A percentile compares a stretch with the other conserved stretches of the same genome.
phyloP scores from a whole-genome alignment of 2,113 vertebrate genomes.

The Catharus bicknelli region DNA sequence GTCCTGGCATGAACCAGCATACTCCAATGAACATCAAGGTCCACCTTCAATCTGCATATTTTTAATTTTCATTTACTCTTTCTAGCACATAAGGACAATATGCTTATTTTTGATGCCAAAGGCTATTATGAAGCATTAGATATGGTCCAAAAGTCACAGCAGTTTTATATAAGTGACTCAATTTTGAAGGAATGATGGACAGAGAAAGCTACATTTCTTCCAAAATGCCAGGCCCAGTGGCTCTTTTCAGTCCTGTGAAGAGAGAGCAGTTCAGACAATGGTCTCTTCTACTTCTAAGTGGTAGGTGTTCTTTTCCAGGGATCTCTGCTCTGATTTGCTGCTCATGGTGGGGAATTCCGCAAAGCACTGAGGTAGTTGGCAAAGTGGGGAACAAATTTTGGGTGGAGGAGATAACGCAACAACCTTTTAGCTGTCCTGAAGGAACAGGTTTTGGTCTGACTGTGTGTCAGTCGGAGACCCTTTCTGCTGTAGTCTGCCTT shows the following conservation, averaged over 20 bases:
- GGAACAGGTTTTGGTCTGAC: not conserved
- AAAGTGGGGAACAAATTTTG: not conserved
- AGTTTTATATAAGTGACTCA: not conserved
- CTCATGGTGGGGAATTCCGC: not conserved
- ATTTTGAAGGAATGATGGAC: not conserved
- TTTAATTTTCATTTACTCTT: not conserved
- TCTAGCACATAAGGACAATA: not conserved
- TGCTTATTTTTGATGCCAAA: not conserved
- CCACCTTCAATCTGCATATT: not conserved
- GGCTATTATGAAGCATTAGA: not conserved
- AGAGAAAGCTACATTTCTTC: not conserved
- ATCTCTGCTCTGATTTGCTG: not conserved
- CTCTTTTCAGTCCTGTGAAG: not conserved
- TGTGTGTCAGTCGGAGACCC: accelerated
- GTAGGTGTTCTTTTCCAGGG: not conserved
- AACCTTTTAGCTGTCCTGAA: not conserved
- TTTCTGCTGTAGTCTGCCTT: not conserved
- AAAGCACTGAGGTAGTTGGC: not conserved
- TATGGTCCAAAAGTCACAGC: not conserved
- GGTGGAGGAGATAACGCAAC: not conserved
- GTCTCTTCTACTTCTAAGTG: not conserved
- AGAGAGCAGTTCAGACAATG: accelerated
- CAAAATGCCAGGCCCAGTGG: not conserved
- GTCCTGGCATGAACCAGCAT: not conserved
- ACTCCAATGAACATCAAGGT: not conserved